Percentiles rank a stretch among this genome's conserved stretches.
Conservation (phyloP, 1,140 invertebrate species). For the Pentalonia nigronervosa region DNA sequence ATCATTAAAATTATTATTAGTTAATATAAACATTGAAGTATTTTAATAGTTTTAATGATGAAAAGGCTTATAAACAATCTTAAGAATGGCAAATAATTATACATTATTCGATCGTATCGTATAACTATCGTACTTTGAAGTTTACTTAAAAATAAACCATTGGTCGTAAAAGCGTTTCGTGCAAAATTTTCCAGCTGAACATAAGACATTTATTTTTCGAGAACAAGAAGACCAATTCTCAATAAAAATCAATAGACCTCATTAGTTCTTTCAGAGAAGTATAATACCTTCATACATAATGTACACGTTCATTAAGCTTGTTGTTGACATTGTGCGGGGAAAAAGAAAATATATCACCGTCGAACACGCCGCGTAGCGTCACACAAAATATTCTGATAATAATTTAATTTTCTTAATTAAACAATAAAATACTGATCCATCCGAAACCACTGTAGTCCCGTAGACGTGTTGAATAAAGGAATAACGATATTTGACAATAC, state of each 20-base stretch:
- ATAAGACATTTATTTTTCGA: not conserved
- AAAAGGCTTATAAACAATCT: not conserved
- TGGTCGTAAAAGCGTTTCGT: not conserved
- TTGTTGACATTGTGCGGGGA: not conserved
- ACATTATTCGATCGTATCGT: not conserved
- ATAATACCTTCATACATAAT: conserved; percentile 10
- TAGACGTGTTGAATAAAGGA: not conserved
- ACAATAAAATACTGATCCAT: not conserved
- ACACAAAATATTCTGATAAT: not conserved
- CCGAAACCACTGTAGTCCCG: not conserved
- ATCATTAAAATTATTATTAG: not conserved
- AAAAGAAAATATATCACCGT: not conserved
- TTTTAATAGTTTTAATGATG: not conserved
- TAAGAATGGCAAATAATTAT: not conserved
- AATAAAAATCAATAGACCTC: conserved; percentile 11
- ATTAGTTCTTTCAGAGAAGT: not conserved
- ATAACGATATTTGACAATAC: conserved; percentile 9
- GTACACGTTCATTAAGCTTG: not conserved
- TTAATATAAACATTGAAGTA: not conserved
- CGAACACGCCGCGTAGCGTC: not conserved
- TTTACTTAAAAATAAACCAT: conserved; percentile 13
- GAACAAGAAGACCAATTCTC: not conserved
- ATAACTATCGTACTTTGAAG: not conserved
- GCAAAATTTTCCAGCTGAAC: not conserved
- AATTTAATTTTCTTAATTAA: not conserved